phyloP scores from a whole-genome alignment of 2,113 vertebrate genomes.

The Menura novaehollandiae region DNA sequence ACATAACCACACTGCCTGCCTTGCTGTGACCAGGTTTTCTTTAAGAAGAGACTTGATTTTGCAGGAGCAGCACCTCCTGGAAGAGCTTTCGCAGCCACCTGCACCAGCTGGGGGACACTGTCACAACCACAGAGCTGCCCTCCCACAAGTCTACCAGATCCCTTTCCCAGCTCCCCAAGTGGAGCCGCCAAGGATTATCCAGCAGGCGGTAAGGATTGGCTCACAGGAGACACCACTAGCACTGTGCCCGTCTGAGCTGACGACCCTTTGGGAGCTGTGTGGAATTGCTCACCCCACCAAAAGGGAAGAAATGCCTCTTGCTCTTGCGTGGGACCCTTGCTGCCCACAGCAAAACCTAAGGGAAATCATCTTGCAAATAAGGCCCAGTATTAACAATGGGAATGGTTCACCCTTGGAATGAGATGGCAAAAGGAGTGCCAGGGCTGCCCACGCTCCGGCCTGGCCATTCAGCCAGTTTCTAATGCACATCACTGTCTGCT shows the following conservation, averaged over 20 bases:
- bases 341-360: not conserved
- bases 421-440: not conserved
- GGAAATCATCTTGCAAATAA: not conserved
- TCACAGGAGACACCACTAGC: not conserved
- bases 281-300: not conserved
- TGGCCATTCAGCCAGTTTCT: not conserved
- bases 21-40: not conserved
- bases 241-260: not conserved
- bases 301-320: not conserved
- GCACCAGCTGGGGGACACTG: conserved; percentile 44
- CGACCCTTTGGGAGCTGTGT: not conserved
- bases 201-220: conserved; percentile 69
- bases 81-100: conserved; percentile 62
- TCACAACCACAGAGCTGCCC: not conserved
- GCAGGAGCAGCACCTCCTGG: conserved; percentile 81
- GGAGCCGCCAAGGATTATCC: conserved; percentile 74
- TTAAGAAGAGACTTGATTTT: not conserved
- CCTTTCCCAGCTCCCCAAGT: not conserved
- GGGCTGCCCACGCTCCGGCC: not conserved
- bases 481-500: not conserved
- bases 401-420: not conserved
- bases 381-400: not conserved
- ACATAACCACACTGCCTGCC: not conserved
- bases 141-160: conserved; percentile 15
- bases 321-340: not conserved